A percentile compares a stretch with the other conserved stretches of the same genome.
These are phyloP conservation scores for Uria lomvia DNA, from an alignment of 2,113 vertebrate genomes.

Conservation along the genomic window DNA sequence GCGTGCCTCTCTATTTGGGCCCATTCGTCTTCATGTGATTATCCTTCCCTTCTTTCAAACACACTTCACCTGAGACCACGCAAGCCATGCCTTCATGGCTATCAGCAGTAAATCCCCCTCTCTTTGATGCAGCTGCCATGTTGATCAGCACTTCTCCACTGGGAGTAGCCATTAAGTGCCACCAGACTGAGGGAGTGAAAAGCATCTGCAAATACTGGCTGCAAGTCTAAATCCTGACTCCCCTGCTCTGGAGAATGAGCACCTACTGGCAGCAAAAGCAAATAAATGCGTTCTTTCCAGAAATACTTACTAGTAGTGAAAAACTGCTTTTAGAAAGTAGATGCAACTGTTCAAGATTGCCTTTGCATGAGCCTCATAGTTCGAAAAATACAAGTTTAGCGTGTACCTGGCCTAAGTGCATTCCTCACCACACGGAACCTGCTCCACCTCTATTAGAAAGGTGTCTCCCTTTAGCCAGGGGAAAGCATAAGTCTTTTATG, in stretches of 20 bases:
- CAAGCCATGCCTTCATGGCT: neutral
- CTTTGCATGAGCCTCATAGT: neutral
- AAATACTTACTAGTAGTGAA: neutral
- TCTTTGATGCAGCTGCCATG: neutral
- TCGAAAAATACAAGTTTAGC: neutral
- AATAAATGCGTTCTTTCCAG: neutral
- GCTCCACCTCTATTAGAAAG: neutral
- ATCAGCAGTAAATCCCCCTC: neutral
- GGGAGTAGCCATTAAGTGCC: neutral
- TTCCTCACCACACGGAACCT: neutral
- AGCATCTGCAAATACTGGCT: neutral
- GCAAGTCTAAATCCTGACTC: neutral
- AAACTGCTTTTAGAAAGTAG: neutral
- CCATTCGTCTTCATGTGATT: neutral
- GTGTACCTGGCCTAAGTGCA: neutral
- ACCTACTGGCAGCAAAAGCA: slow-evolving; percentile 3
- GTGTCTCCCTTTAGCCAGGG: neutral
- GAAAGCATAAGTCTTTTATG: neutral
- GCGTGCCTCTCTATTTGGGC: neutral
- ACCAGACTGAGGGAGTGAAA: neutral
- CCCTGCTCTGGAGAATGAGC: neutral
- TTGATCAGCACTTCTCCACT: neutral
- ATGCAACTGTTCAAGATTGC: neutral
- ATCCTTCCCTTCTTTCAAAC: neutral
- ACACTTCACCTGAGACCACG: neutral